These are phyloP conservation scores for Stenotaenia linearis DNA, from an alignment of 2,888 invertebrate species.

Conservation along the genomic window DNA sequence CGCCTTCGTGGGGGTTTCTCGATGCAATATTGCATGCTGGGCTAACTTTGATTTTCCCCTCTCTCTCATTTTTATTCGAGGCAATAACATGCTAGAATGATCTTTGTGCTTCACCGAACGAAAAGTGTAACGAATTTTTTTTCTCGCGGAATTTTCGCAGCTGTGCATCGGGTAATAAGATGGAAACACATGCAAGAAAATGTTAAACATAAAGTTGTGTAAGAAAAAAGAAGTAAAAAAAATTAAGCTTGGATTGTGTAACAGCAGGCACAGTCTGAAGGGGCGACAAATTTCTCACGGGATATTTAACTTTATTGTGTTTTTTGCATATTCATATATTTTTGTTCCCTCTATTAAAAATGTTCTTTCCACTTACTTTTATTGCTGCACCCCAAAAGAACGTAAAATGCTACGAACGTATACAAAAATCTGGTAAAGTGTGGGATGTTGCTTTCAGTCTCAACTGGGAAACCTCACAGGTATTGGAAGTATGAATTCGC, in stretches of 20 bases:
- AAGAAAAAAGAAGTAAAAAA: background rate
- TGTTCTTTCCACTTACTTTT: constrained; percentile 7
- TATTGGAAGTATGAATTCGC: background rate
- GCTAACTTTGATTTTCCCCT: constrained; percentile 20
- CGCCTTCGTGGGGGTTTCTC: background rate
- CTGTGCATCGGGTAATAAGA: constrained; percentile 24
- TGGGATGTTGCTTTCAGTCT: background rate
- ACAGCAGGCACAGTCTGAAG: background rate
- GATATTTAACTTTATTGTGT: constrained; percentile 23
- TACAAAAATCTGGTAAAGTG: background rate
- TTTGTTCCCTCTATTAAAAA: background rate
- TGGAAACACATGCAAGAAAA: constrained; percentile 26
- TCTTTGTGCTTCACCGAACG: constrained; percentile 26
- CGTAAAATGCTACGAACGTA: background rate
- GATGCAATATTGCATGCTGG: constrained; percentile 21
- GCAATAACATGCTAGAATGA: constrained; percentile 24
- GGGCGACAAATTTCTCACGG: constrained; percentile 24
- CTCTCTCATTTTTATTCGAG: constrained; percentile 24
- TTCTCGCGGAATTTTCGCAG: constrained; percentile 2
- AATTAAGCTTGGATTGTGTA: constrained; percentile 20
- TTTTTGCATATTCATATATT: constrained; percentile 22
- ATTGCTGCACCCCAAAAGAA: background rate
- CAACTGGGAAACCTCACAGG: background rate
- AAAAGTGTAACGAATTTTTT: constrained; percentile 20
- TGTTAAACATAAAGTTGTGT: constrained; percentile 15